Conservation (phyloP, 2,113 vertebrate species). For the Stictonetta naevosa region DNA sequence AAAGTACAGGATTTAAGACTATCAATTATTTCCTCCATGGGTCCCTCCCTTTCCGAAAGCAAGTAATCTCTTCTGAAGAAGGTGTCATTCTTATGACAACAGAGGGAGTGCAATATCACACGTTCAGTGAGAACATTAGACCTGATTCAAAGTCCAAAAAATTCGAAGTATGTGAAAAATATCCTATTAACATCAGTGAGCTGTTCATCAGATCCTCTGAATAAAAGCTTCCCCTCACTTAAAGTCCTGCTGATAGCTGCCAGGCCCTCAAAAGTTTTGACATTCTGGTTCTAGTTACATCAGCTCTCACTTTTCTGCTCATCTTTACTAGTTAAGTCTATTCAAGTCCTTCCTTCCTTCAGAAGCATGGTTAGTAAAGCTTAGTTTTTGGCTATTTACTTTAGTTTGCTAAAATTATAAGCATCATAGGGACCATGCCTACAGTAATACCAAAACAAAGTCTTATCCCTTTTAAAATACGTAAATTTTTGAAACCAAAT, state of each 20-base stretch:
- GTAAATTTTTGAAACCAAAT: not conserved
- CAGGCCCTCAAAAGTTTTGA: conserved; percentile 11
- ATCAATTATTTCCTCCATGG: conserved; percentile 42
- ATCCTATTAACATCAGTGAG: conserved; percentile 28
- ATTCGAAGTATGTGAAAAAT: not conserved
- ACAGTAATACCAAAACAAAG: not conserved
- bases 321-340: not conserved
- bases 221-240: conserved; percentile 21
- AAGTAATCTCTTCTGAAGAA: conserved; percentile 58
- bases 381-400: not conserved
- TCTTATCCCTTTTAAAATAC: not conserved
- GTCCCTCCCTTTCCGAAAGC: conserved; percentile 42
- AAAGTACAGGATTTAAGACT: conserved; percentile 44
- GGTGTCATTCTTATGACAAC: conserved; percentile 45
- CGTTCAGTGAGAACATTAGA: conserved; percentile 5
- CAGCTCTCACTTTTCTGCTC: not conserved
- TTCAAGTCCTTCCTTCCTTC: not conserved
- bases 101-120: conserved; percentile 50
- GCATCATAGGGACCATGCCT: not conserved
- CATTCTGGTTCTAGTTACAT: not conserved
- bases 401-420: not conserved
- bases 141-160: conserved; percentile 44
- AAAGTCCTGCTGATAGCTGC: not conserved
- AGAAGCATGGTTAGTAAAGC: not conserved
- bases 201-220: conserved; percentile 27